Conservation (phyloP, 1,140 invertebrate species). For the Sycophila sp. region DNA sequence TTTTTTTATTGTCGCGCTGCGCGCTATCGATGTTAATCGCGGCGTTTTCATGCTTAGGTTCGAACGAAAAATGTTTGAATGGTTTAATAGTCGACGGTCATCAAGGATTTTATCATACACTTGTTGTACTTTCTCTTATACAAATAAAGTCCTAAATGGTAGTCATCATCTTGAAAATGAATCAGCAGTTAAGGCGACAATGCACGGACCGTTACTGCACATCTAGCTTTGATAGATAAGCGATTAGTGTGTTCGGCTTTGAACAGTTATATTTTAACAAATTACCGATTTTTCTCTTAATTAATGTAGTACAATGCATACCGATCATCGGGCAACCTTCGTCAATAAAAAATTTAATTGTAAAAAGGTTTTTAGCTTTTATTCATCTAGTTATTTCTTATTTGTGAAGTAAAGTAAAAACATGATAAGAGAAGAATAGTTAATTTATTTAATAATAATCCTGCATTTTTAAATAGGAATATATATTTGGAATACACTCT, state of each 20-base stretch:
- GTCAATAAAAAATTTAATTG: no score
- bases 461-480: no score
- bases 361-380: no score
- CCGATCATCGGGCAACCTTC: neutral
- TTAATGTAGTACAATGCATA: conserved; percentile 1
- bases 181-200: conserved; percentile 33
- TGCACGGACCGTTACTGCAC: conserved; percentile 27
- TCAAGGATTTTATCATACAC: neutral
- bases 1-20: no score
- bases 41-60: no score
- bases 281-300: no score
- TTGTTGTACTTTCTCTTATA: conserved; percentile 16
- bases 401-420: no score
- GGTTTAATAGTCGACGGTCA: neutral
- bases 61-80: neutral
- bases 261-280: conserved; percentile 8
- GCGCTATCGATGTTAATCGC: no score
- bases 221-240: conserved; percentile 25
- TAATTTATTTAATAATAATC: no score
- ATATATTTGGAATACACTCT: no score
- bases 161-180: conserved; percentile 34
- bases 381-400: no score
- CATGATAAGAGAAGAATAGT: no score
- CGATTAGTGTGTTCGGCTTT: conserved; percentile 3
- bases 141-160: conserved; percentile 21